Base-by-base conservation (phyloP, 2,888 invertebrate genomes). In the Camponotus fellah region DNA sequence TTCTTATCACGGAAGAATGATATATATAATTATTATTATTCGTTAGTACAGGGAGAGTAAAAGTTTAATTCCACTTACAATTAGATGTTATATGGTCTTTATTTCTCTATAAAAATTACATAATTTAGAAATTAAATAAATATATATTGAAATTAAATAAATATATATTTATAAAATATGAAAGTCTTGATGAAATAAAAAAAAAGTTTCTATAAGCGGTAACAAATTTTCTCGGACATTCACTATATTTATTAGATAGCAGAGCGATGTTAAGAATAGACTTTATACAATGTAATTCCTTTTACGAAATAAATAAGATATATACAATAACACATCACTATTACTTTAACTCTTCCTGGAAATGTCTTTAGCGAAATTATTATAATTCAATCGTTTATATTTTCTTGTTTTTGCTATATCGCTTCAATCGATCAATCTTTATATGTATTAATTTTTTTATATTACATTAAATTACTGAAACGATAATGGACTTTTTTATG, bases 221-320 rank as follows among this genome's bases (percentile, higher is more conserved):
- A 77, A 68, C 14, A 32, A 32, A 43, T n/a, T 2, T 53, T 17
- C 34, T 65, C 21, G 21, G 14, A 6, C 12, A 14, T 65, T 34
- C 8, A 2, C 53, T 53, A 53, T 8, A 12, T 26, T 26, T 26
- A 26, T 26, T 26, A 26, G 2, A 26, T 26, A 65, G 43, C 26
- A 10, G 10, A 40, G 14, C 43, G 2, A 77, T 10, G 34, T 34
- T 8, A 71, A 10, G 5, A 49, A 34, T 12, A n/a, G n/a, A 8
- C 56, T 56, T 43, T 56, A 43, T 26, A 43, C 71, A 62, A 26
- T 26, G n/a, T 34, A 34, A n/a, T 53, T 46, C 14, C 12, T 71
- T 65, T 49, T 37, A 32, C 43, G 49, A 71, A 79, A 60, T 79
- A 79, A 71, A 72, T 43, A 60, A 26, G 26, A 71, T 26, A n/a